Evolutionary conservation across 2,113 vertebrate species (phyloP), one percentile per base, ranked within the genome.

Genomic region (Sinocyclocheilus anshuiensis): DNA sequence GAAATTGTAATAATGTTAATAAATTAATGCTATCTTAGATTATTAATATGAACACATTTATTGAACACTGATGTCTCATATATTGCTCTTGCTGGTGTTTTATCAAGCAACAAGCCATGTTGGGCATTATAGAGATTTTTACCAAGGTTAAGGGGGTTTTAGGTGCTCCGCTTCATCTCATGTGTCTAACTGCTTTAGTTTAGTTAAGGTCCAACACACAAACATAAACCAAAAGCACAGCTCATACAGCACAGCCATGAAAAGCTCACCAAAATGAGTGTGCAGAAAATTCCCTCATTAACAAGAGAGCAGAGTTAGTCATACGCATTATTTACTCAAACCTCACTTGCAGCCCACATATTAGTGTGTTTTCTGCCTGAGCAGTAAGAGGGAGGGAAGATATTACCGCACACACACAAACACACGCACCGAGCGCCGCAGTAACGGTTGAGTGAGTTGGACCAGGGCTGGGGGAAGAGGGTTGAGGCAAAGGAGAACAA

Each of bases 381-480:
- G 83, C 42, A 83, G 75, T 83, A 59, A 67, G 78, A 78, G 87
- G 77, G 85, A 79, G 83, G 67, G 83, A 69, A 84, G 87, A 90
- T 84, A 86, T 86, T 84, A 87, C 29, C 39, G 4, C 84, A 88
- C 84, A 74, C 72, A 78, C 81, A 84, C 61, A 59, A 75, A 79
- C 77, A 75, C 86, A 84, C 65, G 67, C 89, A 86, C 89, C 18
- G 29, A 67, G 81, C 39, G 24, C 83, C 88, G 78, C 72, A 36
- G 94, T 94, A 94, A 95, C 92, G 94, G 92, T 94, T 94, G 92
- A 95, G 90, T 95, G 94, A 93, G 91, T 94, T 92, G 92, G 93
- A 94, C 90, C 87, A 84, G 92, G 92, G 92, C 88, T 92, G 86
- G 87, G 89, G 91, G 90, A 90, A 88, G 88, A 91, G 91, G 89